Percentiles rank a stretch among this genome's conserved stretches.
Conservation (phyloP, 2,797 vertebrate genomes). For the Tympanoctomys barrerae region DNA sequence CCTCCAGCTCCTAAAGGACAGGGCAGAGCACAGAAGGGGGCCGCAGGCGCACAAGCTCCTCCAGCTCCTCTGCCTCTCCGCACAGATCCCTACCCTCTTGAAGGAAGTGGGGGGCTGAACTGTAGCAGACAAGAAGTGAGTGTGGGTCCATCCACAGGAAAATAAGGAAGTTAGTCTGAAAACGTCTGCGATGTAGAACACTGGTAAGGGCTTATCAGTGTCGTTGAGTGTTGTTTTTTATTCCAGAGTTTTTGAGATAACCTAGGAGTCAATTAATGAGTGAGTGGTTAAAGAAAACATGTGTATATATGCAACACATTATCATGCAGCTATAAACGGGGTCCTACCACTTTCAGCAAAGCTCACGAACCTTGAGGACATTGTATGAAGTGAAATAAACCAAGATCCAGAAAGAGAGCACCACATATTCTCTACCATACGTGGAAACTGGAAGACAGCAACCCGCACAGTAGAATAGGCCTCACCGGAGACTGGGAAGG, state of each 20-base stretch:
- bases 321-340: neutral
- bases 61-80: neutral
- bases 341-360: neutral
- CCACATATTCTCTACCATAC: neutral
- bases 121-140: neutral
- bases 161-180: neutral
- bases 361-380: neutral
- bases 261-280: neutral
- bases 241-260: neutral
- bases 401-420: neutral
- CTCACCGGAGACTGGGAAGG: neutral
- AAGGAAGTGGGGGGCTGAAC: neutral
- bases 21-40: neutral
- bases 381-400: neutral
- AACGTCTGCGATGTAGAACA: neutral
- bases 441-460: neutral
- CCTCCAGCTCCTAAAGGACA: neutral
- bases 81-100: rapidly evolving
- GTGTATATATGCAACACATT: too few relatives aligned
- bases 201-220: neutral
- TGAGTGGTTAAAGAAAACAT: neutral
- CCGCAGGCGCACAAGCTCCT: neutral
- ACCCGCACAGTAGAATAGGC: neutral
- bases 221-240: neutral
- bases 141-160: neutral